Percentiles rank a stretch among this genome's conserved stretches.
Conservation (phyloP, 1,140 invertebrate genomes). For the Brachionus asplanchnoidis region DNA sequence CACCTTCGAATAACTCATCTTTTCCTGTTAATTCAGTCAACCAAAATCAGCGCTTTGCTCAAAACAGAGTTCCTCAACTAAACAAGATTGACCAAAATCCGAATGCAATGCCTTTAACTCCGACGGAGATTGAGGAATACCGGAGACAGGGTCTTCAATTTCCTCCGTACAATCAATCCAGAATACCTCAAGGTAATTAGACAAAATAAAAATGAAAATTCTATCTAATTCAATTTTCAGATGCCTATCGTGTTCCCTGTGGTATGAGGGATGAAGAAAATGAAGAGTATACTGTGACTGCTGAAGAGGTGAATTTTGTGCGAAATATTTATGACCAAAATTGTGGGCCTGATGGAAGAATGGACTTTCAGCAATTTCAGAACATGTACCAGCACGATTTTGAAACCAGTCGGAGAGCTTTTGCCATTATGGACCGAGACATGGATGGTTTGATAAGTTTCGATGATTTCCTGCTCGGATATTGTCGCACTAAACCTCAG, state of each 20-base stretch:
- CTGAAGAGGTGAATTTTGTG: not conserved
- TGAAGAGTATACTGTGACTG: constrained; percentile 14
- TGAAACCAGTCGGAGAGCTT: not conserved
- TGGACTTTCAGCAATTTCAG: constrained; percentile 19
- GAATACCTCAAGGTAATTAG: not conserved
- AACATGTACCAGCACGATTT: not conserved
- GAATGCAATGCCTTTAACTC: not conserved
- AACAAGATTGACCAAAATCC: not conserved
- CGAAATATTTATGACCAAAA: not conserved
- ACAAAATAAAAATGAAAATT: not conserved
- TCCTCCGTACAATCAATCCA: not conserved
- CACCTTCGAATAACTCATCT: not conserved
- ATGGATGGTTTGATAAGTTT: constrained; percentile 2
- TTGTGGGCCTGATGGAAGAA: constrained; percentile 31
- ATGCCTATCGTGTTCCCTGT: not conserved
- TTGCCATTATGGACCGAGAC: not conserved
- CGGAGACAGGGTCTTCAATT: not conserved
- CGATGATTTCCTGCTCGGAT: constrained; percentile 30
- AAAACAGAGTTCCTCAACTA: not conserved
- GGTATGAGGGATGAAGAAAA: not conserved
- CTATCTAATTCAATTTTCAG: not conserved
- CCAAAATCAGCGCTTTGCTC: not conserved
- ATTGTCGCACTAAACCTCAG: not conserved
- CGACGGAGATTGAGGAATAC: not conserved
- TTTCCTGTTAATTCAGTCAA: too few relatives aligned